Percentiles rank a stretch among this genome's conserved stretches.
phyloP scores from a whole-genome alignment of 2,113 vertebrate species.

The Pteruthius melanotis region DNA sequence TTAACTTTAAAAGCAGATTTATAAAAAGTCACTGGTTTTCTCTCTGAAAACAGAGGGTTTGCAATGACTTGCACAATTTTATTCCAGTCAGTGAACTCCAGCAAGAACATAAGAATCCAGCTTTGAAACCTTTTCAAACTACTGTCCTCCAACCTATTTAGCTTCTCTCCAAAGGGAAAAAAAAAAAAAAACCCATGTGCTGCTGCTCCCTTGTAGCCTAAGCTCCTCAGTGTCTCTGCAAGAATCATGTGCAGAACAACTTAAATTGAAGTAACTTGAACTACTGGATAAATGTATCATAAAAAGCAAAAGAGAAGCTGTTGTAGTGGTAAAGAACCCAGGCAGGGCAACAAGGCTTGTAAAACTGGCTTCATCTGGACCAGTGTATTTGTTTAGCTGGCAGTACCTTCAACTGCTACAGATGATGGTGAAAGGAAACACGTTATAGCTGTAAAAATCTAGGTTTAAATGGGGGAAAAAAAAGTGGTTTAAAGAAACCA shows the following conservation, averaged over 20 bases:
- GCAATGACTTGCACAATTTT: not conserved
- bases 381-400: not conserved
- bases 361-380: not conserved
- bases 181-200: fast-evolving
- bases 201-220: not conserved
- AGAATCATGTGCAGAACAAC: not conserved
- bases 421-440: not conserved
- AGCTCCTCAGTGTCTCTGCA: not conserved
- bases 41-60: not conserved
- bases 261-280: not conserved
- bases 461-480: not conserved
- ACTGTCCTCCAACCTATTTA: not conserved
- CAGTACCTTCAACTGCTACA: not conserved
- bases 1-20: not conserved
- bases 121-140: not conserved
- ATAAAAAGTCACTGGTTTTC: not conserved
- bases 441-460: not conserved
- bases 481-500: not conserved
- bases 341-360: not conserved
- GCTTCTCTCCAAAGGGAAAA: not conserved
- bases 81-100: not conserved
- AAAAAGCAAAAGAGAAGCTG: not conserved
- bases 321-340: not conserved
- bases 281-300: fast-evolving
- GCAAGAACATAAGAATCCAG: not conserved